Percentiles rank a stretch among this genome's conserved stretches.
phyloP scores from a whole-genome alignment of 2,888 invertebrate genomes.

The Crematogaster levior region DNA sequence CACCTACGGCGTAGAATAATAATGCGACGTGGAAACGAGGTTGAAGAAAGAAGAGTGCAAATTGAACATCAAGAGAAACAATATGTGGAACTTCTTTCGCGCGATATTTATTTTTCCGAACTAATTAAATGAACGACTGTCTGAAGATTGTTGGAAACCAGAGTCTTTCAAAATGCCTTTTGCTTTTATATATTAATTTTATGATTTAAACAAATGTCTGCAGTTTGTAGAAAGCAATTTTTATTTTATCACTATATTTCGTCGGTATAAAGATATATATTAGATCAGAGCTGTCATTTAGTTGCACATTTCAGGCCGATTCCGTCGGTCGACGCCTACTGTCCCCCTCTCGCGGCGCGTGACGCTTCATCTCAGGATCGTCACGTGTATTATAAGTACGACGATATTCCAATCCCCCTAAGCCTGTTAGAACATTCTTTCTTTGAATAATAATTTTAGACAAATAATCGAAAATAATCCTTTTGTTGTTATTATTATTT shows the following conservation, averaged over 20 bases:
- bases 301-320: too few species aligned
- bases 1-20: conserved; percentile 64
- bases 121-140: conserved; percentile 11
- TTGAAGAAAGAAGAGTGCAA: conserved; percentile 71
- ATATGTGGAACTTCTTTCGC: conserved; percentile 32
- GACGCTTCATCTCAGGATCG: too few species aligned
- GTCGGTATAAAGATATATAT: not conserved
- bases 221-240: not conserved
- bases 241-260: not conserved
- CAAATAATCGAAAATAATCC: too few species aligned
- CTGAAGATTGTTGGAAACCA: not conserved
- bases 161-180: not conserved
- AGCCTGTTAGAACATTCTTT: too few species aligned
- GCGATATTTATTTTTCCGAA: conserved; percentile 7
- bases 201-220: not conserved
- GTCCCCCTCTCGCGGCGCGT: too few species aligned
- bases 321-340: too few species aligned
- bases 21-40: conserved; percentile 73
- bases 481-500: too few species aligned
- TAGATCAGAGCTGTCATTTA: too few species aligned
- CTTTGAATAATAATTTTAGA: too few species aligned
- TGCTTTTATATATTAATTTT: not conserved
- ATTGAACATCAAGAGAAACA: conserved; percentile 58
- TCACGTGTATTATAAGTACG: too few species aligned
- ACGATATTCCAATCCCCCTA: too few species aligned